Evolutionary conservation across 2,797 vertebrate species (phyloP), one percentile per base, ranked within the genome.

Genomic region (Sarcoramphus papa): DNA sequence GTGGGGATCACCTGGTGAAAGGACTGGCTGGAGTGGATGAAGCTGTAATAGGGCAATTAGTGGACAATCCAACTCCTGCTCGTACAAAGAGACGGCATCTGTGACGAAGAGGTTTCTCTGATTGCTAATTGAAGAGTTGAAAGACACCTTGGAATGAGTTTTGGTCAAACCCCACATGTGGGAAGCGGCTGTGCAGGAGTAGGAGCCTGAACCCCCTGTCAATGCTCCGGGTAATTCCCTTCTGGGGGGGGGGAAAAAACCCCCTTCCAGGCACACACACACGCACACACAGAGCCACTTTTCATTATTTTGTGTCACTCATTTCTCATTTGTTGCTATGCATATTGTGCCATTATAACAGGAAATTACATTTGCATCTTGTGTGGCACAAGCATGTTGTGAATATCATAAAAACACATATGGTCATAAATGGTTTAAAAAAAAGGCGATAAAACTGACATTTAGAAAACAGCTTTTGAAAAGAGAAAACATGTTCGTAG

Each of bases 341-440:
- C 97, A 94, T 85, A 86, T 95, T 76, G 97, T 97, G 97, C 97
- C 97, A 78, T 96, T 96, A 96, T 93, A 94, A 96, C 96, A 98
- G 98, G 98, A 98, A 98, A 98, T 98, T 97, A 95, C 97, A 97
- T 98, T 96, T 97, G 97, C 97, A 97, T 97, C 97, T 97, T 97
- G 98, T 97, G 98, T 98, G 98, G 97, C 97, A 98, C 95, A 97
- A 97, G 97, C 93, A 97, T 97, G 98, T 97, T 97, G 97, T 93
- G 97, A 98, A 97, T 97, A 90, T 97, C 97, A 97, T 98, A 97
- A 98, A 98, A 97, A 98, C 97, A 98, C 98, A 98, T 97, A 98
- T 98, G 98, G 97, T 97, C 98, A 95, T 86, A 96, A 95, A 97
- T 94, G 95, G 88, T 70, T 88, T 83, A 60, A 89, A 92, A 92